A percentile compares a stretch with the other conserved stretches of the same genome.
Conservation (phyloP, 23 tunicate species). For the Oikopleura albicans region DNA sequence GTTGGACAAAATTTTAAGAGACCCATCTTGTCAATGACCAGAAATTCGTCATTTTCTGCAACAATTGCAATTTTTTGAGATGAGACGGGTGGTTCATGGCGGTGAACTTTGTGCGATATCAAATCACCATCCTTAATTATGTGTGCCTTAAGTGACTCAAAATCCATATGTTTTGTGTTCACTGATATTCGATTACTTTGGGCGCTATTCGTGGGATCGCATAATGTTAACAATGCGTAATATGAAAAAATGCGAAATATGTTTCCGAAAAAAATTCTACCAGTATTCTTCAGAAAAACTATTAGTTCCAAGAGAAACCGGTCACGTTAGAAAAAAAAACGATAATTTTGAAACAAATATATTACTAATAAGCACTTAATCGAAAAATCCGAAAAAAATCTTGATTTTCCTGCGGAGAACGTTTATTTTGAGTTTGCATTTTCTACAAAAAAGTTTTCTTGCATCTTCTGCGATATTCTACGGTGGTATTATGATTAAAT, state of each 20-base stretch:
- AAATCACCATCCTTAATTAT: background rate
- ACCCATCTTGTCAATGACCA: background rate
- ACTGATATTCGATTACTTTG: background rate
- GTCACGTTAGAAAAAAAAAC: background rate
- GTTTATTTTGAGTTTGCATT: background rate
- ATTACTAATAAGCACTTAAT: background rate
- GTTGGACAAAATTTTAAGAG: no score
- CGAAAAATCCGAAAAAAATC: background rate
- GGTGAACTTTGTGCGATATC: background rate
- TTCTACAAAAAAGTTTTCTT: no score
- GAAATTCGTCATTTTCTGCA: background rate
- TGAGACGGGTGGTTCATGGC: background rate
- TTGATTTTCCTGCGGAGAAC: background rate
- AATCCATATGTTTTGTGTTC: background rate
- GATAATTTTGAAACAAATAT: background rate
- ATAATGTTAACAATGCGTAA: no score
- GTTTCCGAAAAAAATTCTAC: no score
- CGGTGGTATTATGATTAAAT: no score
- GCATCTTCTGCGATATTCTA: no score
- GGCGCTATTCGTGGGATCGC: no score
- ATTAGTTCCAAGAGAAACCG: no score
- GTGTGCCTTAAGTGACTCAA: background rate
- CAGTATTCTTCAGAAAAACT: no score
- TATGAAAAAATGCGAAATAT: no score
- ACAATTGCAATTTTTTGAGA: no score